Percentiles rank a stretch among this genome's conserved stretches.
Conservation (phyloP, 1,140 invertebrate genomes). For the Heliconius himera region DNA sequence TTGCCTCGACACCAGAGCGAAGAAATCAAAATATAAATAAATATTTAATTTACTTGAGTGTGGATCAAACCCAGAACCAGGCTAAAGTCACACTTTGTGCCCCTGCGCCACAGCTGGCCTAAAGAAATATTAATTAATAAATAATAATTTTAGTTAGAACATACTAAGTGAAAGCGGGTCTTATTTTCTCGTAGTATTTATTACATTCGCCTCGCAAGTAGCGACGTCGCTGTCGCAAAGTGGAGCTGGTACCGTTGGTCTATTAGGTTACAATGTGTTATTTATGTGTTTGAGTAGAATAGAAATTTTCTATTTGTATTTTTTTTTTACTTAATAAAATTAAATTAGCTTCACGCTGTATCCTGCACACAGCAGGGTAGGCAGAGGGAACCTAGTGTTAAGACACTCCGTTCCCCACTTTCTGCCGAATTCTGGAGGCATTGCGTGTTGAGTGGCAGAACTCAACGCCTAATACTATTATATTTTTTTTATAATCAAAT, state of each 20-base stretch:
- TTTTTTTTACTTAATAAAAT: conserved; percentile 1
- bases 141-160: background rate
- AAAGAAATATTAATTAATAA: background rate
- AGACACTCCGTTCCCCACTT: too few relatives aligned
- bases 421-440: too few relatives aligned
- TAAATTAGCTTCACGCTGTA: too few relatives aligned
- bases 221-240: conserved; percentile 7
- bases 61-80: too few relatives aligned
- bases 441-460: too few relatives aligned
- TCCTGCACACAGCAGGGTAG: too few relatives aligned
- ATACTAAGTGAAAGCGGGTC: background rate
- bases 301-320: background rate
- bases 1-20: too few relatives aligned
- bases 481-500: background rate
- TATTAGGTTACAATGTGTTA: conserved; percentile 20
- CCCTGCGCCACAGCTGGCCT: too few relatives aligned
- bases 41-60: too few relatives aligned
- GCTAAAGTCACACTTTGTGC: too few relatives aligned
- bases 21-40: too few relatives aligned
- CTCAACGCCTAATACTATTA: background rate
- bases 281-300: conserved; percentile 10
- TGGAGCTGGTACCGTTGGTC: conserved; percentile 10
- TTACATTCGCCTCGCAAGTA: conserved; percentile 6
- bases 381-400: too few relatives aligned
- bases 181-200: background rate